A percentile compares a stretch with the other conserved stretches of the same genome.
Conservation (phyloP, 2,113 vertebrate genomes). For the Haliaeetus leucogaster region DNA sequence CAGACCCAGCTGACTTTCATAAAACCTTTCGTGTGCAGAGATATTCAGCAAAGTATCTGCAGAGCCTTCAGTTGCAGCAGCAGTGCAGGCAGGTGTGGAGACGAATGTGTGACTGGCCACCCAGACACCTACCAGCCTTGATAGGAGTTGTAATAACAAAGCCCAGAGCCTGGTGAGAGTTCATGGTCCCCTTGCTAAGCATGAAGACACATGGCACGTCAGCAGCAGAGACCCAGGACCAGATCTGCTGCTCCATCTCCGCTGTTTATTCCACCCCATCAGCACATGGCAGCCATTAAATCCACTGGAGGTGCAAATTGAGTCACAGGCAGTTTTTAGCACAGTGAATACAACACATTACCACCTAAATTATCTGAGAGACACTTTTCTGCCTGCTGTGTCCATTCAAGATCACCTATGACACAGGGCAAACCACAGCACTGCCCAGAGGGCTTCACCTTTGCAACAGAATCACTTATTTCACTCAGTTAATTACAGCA, state of each 20-base stretch:
- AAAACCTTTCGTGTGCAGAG: neutral
- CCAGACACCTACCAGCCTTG: neutral
- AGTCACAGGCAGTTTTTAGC: neutral
- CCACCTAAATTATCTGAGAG: neutral
- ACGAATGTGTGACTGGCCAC: neutral
- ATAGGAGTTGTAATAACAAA: neutral
- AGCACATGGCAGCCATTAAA: neutral
- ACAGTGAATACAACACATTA: neutral
- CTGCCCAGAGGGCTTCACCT: neutral
- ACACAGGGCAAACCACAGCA: neutral
- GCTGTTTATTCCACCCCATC: neutral
- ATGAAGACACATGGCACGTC: neutral
- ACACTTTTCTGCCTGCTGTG: neutral
- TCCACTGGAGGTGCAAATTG: neutral
- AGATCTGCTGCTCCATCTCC: neutral
- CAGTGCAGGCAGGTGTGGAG: neutral
- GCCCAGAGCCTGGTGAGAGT: neutral
- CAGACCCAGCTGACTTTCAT: neutral
- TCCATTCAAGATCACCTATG: neutral
- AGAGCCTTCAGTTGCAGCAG: neutral
- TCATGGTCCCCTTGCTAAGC: neutral
- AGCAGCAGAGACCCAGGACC: neutral
- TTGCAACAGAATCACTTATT: neutral
- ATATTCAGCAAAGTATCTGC: neutral
- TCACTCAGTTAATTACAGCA: neutral